Evolutionary conservation across 2,797 vertebrate genomes (phyloP), one percentile per base, ranked within the genome.

Genomic region (Amniataba percoides): DNA sequence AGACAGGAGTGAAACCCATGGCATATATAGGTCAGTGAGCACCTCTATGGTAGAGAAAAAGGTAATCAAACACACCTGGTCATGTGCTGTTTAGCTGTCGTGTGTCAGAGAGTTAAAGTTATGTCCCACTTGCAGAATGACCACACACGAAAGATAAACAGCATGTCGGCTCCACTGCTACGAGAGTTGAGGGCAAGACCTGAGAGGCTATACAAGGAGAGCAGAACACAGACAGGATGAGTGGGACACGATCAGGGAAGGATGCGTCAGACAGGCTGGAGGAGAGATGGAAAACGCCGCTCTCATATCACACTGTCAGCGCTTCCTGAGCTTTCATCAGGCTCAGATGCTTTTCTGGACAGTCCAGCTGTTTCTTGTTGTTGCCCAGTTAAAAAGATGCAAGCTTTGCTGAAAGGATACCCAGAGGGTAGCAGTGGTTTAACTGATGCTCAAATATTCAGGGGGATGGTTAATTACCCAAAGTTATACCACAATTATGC

Each of bases 11-110:
- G 13, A 52, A 81, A 74, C 55, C 57, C 14, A 48, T 23, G 52
- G 52, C 45, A 70, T 57, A 93, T 92, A 58, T 93, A 91, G 92
- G 92, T 90, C 93, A 92, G 36, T 45, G 75, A 90, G 71, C 85
- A 93, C 89, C 89, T 93, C 92, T 70, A 68, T 75, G 70, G 74
- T 87, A 90, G 77, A 69, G 87, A 89, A 78, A 88, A 89, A 78
- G 72, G 86, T 87, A 91, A 88, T 83, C 60, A 83, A 66, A 79
- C 46, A 56, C 69, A 45, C 16, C 10, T 23, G 7, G 11, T 36
- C 39, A 23, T 15, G 53, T 52, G 10, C 31, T 25, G 15, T 27
- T 69, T 39, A 11, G 12, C 45, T 45, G 3, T 3, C 0, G 13
- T 48, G 31, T 63, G 45, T 18, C 4, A n/a, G 2, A 48, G 1